Evolutionary conservation across 2,797 vertebrate species (phyloP), one percentile per base, ranked within the genome.

Genomic region (Vireo griseus): DNA sequence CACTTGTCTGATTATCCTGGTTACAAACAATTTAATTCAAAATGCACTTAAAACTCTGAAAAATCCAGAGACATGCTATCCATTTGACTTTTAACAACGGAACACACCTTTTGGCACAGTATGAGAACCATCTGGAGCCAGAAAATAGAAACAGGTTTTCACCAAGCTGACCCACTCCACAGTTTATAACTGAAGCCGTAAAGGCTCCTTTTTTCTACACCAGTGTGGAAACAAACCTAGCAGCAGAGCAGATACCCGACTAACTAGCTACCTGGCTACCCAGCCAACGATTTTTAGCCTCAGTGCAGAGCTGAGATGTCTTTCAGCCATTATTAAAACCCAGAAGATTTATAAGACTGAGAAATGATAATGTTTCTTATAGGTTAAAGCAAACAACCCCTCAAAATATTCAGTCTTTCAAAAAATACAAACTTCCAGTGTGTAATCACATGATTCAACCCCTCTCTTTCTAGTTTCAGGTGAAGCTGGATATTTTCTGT

Each of bases 381-480:
- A 35, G 21, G 12, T 54, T 57, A 63, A 79, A 77, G 15, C 20
- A 83, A 77, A 71, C 11, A 58, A 31, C 5, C 3, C 2, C 19
- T 11, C 16, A 28, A 33, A 50, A 65, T 13, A 20, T 21, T 37
- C 17, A 44, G 16, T 44, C 26, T 33, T 9, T 42, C 40, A 71
- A 90, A 90, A 74, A 68, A 14, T 6, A 25, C 7, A 45, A 35
- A 51, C 8, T 81, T 63, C 13, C 29, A 44, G 6, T 37, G 13
- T 16, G 67, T 10, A 69, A 33, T 75, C 13, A 24, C 0, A 0
- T 0, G 4, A 66, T 42, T 45, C 39, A 39, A 33, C 4, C 8
- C 3, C 5, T 35, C 15, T 35, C 73, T 68, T 83, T 55, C 35
- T 40, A 61, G 20, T 58, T 81, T 85, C 55, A 81, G 15, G 19